A percentile compares a stretch with the other conserved stretches of the same genome.
phyloP scores from a whole-genome alignment of 1,140 invertebrate genomes.

The Lasioglossum albipes region DNA sequence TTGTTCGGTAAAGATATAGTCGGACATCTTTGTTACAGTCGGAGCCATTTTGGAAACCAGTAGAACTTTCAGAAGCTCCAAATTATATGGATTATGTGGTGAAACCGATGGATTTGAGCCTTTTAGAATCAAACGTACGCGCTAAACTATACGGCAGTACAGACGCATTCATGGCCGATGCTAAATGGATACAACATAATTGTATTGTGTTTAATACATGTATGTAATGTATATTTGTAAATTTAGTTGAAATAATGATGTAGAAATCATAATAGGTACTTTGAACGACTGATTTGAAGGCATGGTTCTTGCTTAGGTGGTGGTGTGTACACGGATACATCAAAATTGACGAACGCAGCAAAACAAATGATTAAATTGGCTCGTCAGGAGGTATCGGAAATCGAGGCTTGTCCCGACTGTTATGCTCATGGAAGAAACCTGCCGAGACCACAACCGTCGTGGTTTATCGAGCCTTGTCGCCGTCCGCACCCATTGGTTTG shows the following conservation, averaged over 20 bases:
- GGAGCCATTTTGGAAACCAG: conserved; percentile 87
- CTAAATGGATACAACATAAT: conserved; percentile 96
- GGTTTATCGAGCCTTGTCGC: conserved; percentile 95
- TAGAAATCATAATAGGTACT: background rate
- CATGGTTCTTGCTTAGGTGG: conserved; percentile 65
- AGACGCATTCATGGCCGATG: conserved; percentile 92
- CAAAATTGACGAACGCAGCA: conserved; percentile 88
- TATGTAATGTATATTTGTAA: conserved; percentile 77
- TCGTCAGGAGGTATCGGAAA: conserved; percentile 92
- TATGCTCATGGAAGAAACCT: conserved; percentile 87
- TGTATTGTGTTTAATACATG: conserved; percentile 93
- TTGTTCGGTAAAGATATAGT: conserved; percentile 26
- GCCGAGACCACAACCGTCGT: conserved; percentile 88
- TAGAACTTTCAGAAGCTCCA: conserved; percentile 85
- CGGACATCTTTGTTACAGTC: conserved; percentile 78
- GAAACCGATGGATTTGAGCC: conserved; percentile 90
- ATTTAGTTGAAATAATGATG: background rate
- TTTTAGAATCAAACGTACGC: conserved; percentile 88
- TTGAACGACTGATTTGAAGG: conserved; percentile 12
- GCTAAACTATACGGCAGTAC: conserved; percentile 92
- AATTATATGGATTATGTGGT: conserved; percentile 90
- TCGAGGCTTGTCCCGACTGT: conserved; percentile 96
- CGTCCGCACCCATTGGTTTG: conserved; percentile 93
- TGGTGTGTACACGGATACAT: conserved; percentile 83
- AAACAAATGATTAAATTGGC: conserved; percentile 90